These are phyloP conservation scores for Anabas testudineus DNA, from an alignment of 2,797 vertebrate species.

Conservation along the genomic window DNA sequence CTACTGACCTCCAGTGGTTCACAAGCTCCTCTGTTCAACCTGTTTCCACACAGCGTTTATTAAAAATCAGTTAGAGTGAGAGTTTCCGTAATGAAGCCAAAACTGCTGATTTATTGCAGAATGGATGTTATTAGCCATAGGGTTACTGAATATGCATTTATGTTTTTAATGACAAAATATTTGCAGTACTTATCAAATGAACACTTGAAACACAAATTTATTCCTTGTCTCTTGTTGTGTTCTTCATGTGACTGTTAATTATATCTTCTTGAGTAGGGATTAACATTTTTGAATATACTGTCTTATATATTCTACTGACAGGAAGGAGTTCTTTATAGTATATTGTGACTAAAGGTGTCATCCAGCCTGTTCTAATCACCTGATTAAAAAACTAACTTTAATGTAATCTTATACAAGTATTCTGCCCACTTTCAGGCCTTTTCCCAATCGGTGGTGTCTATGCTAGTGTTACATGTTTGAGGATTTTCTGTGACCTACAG, in stretches of 20 bases:
- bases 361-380: conserved; percentile 54
- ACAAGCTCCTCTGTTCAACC: conserved; percentile 35
- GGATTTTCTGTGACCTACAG: conserved; percentile 55
- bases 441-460: conserved; percentile 65
- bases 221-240: conserved; percentile 55
- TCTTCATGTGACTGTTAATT: conserved; percentile 79
- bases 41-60: conserved; percentile 25
- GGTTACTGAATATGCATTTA: conserved; percentile 73
- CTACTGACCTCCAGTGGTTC: conserved; percentile 75
- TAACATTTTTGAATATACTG: conserved; percentile 65
- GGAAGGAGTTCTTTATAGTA: conserved; percentile 65
- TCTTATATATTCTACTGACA: conserved; percentile 67
- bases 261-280: conserved; percentile 62
- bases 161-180: conserved; percentile 56
- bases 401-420: conserved; percentile 54
- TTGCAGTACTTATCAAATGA: conserved; percentile 66
- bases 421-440: conserved; percentile 69
- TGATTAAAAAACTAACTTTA: conserved; percentile 62
- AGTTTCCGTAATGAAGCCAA: conserved; percentile 34
- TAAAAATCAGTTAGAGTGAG: background rate
- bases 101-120: conserved; percentile 47
- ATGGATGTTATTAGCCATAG: conserved; percentile 58
- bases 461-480: conserved; percentile 68
- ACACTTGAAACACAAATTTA: conserved; percentile 63
- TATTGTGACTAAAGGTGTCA: conserved; percentile 53